Evolutionary conservation across 2,113 vertebrate species (phyloP).

Genomic region (Gulo gulo): DNA sequence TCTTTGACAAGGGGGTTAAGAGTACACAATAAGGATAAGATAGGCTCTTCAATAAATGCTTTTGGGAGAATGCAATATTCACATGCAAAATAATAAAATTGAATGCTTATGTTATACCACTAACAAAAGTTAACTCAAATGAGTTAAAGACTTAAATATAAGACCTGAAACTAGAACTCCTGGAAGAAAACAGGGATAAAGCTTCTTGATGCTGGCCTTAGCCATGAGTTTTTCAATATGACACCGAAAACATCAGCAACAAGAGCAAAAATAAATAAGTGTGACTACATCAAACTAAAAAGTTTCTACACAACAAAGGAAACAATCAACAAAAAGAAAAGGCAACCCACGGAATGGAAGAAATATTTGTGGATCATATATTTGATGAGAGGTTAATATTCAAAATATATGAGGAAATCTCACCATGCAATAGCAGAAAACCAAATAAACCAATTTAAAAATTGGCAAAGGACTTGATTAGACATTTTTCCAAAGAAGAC

Average conservation of each 20-base stretch:
- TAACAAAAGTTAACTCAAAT: background rate
- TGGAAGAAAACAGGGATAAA: background rate
- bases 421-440: background rate
- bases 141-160: background rate
- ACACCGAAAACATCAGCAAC: background rate
- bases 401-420: background rate
- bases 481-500: background rate
- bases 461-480: background rate
- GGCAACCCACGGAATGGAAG: background rate
- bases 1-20: background rate
- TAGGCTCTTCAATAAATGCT: background rate
- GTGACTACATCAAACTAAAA: background rate
- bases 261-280: background rate
- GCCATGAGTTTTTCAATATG: background rate
- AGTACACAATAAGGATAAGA: background rate
- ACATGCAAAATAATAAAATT: background rate
- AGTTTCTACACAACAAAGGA: background rate
- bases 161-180: background rate
- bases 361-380: background rate
- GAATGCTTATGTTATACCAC: background rate
- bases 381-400: background rate
- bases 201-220: background rate
- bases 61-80: background rate
- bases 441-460: background rate
- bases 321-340: background rate